A percentile compares a stretch with the other conserved stretches of the same genome.
Evolutionary conservation across 1,140 invertebrate genomes (phyloP).

Genomic region (Microplitis mediator): DNA sequence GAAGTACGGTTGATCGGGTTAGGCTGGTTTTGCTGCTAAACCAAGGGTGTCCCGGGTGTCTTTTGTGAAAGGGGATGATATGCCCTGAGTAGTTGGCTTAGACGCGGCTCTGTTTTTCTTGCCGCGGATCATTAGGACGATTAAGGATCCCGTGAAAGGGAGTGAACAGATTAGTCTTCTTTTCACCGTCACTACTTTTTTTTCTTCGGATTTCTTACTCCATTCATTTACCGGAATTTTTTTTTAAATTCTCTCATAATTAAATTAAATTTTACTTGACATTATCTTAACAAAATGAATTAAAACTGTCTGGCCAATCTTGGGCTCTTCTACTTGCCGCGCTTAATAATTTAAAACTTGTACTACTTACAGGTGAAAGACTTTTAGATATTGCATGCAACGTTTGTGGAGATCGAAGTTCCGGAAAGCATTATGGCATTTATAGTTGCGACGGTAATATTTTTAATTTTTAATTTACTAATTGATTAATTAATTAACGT

Average conservation of each 20-base stretch:
- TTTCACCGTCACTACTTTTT: neutral
- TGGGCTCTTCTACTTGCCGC: neutral
- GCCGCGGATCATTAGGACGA: conserved; percentile 62
- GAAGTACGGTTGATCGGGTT: conserved; percentile 46
- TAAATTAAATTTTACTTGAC: neutral
- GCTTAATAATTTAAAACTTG: neutral
- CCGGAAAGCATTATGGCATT: conserved; percentile 96
- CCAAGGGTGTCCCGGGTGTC: conserved; percentile 37
- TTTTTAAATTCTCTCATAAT: neutral
- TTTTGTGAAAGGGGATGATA: conserved; percentile 46
- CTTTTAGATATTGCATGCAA: conserved; percentile 95
- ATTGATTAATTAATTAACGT: neutral
- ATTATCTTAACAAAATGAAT: neutral
- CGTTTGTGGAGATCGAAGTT: conserved; percentile 95
- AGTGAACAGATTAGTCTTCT: conserved; percentile 54
- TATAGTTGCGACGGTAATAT: conserved; percentile 94
- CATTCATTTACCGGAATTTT: neutral
- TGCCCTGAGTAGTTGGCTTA: conserved; percentile 49
- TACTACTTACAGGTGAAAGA: conserved; percentile 76
- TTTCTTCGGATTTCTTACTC: neutral
- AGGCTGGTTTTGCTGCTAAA: conserved; percentile 36
- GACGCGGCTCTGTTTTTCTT: conserved; percentile 59
- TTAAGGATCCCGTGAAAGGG: conserved; percentile 56
- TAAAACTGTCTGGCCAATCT: neutral
- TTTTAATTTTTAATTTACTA: conserved; percentile 29